Evolutionary conservation across 2,113 vertebrate genomes (phyloP).

Genomic region (Coturnix japonica): DNA sequence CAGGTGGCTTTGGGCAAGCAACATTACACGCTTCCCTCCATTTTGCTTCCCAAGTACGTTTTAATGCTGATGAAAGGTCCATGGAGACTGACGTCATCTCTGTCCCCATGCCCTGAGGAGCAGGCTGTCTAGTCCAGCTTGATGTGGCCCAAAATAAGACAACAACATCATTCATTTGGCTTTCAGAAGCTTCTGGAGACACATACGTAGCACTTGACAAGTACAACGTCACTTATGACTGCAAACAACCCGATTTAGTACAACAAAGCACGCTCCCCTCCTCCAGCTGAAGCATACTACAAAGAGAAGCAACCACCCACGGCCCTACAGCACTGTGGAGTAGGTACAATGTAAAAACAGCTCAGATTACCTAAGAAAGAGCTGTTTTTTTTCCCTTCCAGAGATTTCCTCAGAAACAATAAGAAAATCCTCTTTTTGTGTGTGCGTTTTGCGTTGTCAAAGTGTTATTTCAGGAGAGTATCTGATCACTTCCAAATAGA

Average conservation of each 20-base stretch:
- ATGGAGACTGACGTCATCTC: background rate
- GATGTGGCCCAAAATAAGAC: background rate
- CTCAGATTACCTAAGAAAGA: background rate
- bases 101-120: background rate
- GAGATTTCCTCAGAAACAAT: background rate
- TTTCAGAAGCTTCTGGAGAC: slow-evolving; percentile 48
- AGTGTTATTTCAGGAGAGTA: background rate
- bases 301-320: background rate
- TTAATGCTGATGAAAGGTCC: background rate
- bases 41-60: background rate
- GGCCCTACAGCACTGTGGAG: background rate
- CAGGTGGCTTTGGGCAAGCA: background rate
- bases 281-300: background rate
- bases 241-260: slow-evolving; percentile 20
- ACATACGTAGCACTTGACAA: background rate
- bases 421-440: background rate
- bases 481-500: background rate
- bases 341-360: background rate
- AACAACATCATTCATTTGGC: background rate
- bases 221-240: background rate
- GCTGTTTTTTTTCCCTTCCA: background rate
- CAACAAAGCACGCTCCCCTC: background rate
- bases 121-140: background rate
- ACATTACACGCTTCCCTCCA: background rate
- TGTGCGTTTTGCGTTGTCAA: background rate